Evolutionary conservation across 2,797 vertebrate genomes (phyloP), one percentile per base, ranked within the genome.

Genomic region (Micrastur ruficollis): DNA sequence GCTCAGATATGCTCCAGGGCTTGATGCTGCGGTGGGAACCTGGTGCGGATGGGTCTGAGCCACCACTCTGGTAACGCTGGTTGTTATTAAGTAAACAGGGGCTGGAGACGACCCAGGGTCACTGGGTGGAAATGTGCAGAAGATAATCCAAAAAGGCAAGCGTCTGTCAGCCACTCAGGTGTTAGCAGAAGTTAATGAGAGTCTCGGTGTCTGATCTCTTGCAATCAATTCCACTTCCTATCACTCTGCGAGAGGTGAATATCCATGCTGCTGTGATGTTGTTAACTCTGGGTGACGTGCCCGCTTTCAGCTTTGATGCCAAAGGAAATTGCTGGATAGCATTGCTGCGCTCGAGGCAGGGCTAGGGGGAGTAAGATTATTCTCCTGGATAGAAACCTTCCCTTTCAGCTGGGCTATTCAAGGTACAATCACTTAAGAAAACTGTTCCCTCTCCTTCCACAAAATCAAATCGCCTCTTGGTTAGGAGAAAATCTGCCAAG

Each of bases 141-240:
- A 73, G 63, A 63, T 62, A 59, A 82, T 82, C 74, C 31, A 21
- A 50, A 56, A 36, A 66, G 73, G 68, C 79, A 73, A 73, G 75
- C 34, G n/a, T 31, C 88, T 93, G 90, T 63, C 85, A 62, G 75
- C 27, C 1, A 15, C 67, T 40, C 58, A 56, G 78, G 74, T 66
- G 93, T 75, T 83, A 67, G 91, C 81, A 87, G 85, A 38, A 85
- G 78, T 76, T 80, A 55, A 91, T 68, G 80, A 70, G 87, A 80
- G 79, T 73, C 71, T 46, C 32, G 11, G 70, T 87, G 81, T 52
- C 84, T 89, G 88, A 88, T 71, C 87, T 70, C 67, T 32, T 61
- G 72, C 85, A 88, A 78, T 73, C 38, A 38, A 47, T 95, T 85
- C 88, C 67, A 8, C 59, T 75, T 78, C 59, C 82, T 67, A 53